Conservation (phyloP, 1,140 invertebrate species). For the Zaprionus vittiger region DNA sequence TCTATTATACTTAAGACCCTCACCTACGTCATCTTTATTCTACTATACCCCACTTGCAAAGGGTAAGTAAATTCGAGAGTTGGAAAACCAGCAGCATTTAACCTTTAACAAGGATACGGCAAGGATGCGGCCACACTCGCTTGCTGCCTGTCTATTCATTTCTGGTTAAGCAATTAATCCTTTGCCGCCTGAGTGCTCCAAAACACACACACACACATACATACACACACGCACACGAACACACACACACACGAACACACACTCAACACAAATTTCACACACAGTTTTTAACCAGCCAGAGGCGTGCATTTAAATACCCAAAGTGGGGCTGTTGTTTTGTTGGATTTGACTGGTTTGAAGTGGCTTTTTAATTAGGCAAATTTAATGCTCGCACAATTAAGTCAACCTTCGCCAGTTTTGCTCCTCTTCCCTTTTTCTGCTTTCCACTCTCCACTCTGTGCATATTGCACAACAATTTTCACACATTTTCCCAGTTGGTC, state of each 20-base stretch:
- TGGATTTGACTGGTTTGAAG: slow-evolving; percentile 25
- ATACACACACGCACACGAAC: background rate
- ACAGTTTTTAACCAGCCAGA: slow-evolving; percentile 24
- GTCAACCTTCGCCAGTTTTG: slow-evolving; percentile 56
- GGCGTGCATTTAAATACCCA: background rate
- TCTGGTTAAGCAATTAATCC: slow-evolving; percentile 51
- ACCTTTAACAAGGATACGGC: slow-evolving; percentile 14
- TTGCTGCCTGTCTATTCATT: slow-evolving; percentile 27
- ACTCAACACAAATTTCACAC: slow-evolving; percentile 30
- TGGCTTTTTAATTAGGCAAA: slow-evolving; percentile 66
- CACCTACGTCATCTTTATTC: background rate
- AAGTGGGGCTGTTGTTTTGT: background rate
- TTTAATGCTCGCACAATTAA: slow-evolving; percentile 78
- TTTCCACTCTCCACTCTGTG: slow-evolving; percentile 13
- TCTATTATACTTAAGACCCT: too few species aligned
- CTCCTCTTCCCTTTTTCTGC: background rate
- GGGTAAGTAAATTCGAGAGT: background rate
- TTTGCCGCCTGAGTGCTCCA: slow-evolving; percentile 25
- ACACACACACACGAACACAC: background rate
- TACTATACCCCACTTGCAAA: background rate
- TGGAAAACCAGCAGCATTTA: background rate
- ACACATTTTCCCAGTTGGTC: slow-evolving; percentile 40
- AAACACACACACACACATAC: slow-evolving; percentile 27
- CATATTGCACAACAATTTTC: slow-evolving; percentile 62
- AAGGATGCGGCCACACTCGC: slow-evolving; percentile 6